Base-by-base conservation (phyloP, 2,113 vertebrate genomes). In the Corynorhinus townsendii region DNA sequence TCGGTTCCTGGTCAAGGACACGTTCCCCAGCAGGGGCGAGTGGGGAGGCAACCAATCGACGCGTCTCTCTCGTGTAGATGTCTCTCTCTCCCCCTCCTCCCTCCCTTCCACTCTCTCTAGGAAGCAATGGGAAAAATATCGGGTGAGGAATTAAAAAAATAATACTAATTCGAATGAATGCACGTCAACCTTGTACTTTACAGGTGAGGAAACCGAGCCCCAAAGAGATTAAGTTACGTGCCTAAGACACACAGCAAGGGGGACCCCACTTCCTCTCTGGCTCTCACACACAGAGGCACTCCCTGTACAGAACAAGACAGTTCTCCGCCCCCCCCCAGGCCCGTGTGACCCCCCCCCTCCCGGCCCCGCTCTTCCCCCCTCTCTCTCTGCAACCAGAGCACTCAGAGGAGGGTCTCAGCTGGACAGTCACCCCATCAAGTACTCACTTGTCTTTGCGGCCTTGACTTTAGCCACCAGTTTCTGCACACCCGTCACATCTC, bases 401-500 rank as follows among this genome's bases (percentile, higher is more conserved):
- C 73, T 83, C 88, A 69, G 75, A 24, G 72, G 26, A 59, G 11
- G 59, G n/a, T 43, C 35, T 72, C 79, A n/a, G 52, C 47, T 43
- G n/a, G 52, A 81, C 4, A 0, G 59, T 26, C 0, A 7, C 59
- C 66, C 62, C 72, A 62, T 30, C 38, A 52, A 62, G 82, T 97
- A 99, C 98, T 99, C 96, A 99, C 98, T 99, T 90, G 97, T 98
- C 94, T 98, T 99, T n/a, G 98, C 97, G 0, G 98, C 98, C 84
- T 98, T 99, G 98, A 98, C 97, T 96, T 99, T 99, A 84, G 98
- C 98, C 96, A 99, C 98, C 95, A 99, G 95, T 62, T 99, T 99
- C 98, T 99, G 98, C 93, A 98, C 98, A 0, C 98, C 76, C 0
- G 98, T 97, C 90, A 99, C 11, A 1, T 99, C 98, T 96, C 98